Evolutionary conservation across 2,797 vertebrate genomes (phyloP), one percentile per base, ranked within the genome.

Genomic region (Anas flavirostris): DNA sequence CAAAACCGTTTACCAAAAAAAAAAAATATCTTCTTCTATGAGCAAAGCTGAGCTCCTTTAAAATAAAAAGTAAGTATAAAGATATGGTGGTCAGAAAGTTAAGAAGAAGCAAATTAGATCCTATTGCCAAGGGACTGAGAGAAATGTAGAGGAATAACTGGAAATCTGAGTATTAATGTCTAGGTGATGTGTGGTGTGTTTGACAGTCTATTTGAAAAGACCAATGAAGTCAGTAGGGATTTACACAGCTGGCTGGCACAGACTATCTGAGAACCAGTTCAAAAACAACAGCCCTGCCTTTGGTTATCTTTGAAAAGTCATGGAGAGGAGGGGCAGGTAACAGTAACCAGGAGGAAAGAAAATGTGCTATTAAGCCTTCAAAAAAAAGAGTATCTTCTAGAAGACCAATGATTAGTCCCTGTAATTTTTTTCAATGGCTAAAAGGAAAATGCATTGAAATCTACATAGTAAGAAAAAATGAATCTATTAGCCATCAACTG

Each of bases 381-480:
- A 31, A 22, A 44, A 44, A 29, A 69, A 69, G 29, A 67, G 10
- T 26, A 15, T 82, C 17, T 10, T 82, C 9, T 31, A 25, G 60
- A 91, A 91, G 25, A 48, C 59, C 4, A 10, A 0, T 50, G 50
- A 39, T 69, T 46, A 73, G 41, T 73, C 5, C 12, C 8, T 28
- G 10, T 58, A 4, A 25, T 66, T 72, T 72, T 10, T 28, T 2
- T 10, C 3, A 56, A 5, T 14, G 8, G 41, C n/a, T 44, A 68
- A 72, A 75, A 90, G 37, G 35, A 80, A 85, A 87, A 63, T 60
- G 22, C n/a, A 18, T 67, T 82, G 72, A 94, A 90, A 91, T 91
- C 68, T 90, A 68, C 75, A 25, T 84, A 80, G 46, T 59, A 84
- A 66, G 31, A 80, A 70, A 68, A 92, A 83, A 29, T 7, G 5